These are phyloP conservation scores for Mellilla xanthometata DNA, from an alignment of 2,888 invertebrate genomes.

Conservation along the genomic window DNA sequence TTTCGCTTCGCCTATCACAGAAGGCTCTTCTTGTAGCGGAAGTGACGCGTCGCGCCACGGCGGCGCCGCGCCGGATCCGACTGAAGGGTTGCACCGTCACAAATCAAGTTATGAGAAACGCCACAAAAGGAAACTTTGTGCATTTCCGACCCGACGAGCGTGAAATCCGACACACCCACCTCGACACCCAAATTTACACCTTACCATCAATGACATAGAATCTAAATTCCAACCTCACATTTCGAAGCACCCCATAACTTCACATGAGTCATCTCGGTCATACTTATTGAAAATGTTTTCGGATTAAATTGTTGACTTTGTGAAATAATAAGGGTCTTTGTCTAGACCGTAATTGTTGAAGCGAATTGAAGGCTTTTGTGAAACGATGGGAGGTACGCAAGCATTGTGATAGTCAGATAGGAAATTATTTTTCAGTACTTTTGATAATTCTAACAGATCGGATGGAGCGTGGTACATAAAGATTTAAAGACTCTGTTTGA, in stretches of 20 bases:
- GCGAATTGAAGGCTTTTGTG: background rate
- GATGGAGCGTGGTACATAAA: background rate
- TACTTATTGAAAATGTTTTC: constrained; percentile 56
- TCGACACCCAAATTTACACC: constrained; percentile 40
- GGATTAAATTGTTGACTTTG: constrained; percentile 42
- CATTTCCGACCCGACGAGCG: constrained; percentile 77
- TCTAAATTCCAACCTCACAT: constrained; percentile 21
- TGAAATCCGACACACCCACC: constrained; percentile 64
- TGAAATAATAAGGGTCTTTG: constrained; percentile 29
- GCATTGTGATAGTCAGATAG: background rate
- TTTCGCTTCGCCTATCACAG: constrained; percentile 31
- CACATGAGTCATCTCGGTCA: constrained; percentile 47
- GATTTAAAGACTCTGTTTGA: too few species aligned
- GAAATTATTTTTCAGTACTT: constrained; percentile 1
- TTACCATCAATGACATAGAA: constrained; percentile 42
- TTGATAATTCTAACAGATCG: background rate
- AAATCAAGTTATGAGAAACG: constrained; percentile 81
- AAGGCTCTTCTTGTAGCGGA: constrained; percentile 43
- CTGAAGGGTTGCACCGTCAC: constrained; percentile 80
- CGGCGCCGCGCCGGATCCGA: constrained; percentile 75
- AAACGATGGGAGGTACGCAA: background rate
- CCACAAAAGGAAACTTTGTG: constrained; percentile 82
- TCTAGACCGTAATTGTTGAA: constrained; percentile 7
- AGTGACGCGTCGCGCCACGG: constrained; percentile 73
- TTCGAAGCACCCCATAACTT: constrained; percentile 30